Percentiles rank a stretch among this genome's conserved stretches.
These are phyloP conservation scores for Rhopalosiphum nymphaeae DNA, from an alignment of 2,888 invertebrate species.

Conservation along the genomic window DNA sequence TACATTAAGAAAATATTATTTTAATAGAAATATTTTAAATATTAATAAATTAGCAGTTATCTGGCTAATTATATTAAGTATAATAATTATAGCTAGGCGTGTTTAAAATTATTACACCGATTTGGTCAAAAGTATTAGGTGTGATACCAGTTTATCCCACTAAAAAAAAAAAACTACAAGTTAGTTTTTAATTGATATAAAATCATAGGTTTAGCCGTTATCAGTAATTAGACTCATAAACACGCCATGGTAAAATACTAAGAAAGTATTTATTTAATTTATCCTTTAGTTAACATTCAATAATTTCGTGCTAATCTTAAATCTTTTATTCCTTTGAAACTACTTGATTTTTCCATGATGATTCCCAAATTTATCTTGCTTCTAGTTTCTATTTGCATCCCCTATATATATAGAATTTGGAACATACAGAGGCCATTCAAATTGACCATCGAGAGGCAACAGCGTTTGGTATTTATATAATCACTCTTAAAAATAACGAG, in stretches of 20 bases:
- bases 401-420: slow-evolving; percentile 7
- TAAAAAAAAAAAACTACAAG: background rate
- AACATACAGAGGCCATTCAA: slow-evolving; percentile 34
- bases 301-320: background rate
- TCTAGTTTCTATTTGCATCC: slow-evolving; percentile 15
- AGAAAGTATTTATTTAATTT: background rate
- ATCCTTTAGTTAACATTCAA: background rate
- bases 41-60: background rate
- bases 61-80: background rate
- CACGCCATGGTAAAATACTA: background rate
- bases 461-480: slow-evolving; percentile 44
- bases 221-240: background rate
- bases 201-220: background rate
- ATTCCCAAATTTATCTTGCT: slow-evolving; percentile 7
- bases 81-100: background rate
- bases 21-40: background rate
- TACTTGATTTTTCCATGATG: background rate
- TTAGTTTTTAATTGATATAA: background rate
- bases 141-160: background rate
- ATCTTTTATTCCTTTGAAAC: background rate
- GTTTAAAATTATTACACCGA: background rate
- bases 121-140: background rate
- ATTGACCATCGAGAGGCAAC: slow-evolving; percentile 47
- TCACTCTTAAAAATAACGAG: slow-evolving; percentile 22
- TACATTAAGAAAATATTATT: background rate